Evolutionary conservation across 2,888 invertebrate species (phyloP), one percentile per base, ranked within the genome.

Genomic region (Mythimna ferrago): DNA sequence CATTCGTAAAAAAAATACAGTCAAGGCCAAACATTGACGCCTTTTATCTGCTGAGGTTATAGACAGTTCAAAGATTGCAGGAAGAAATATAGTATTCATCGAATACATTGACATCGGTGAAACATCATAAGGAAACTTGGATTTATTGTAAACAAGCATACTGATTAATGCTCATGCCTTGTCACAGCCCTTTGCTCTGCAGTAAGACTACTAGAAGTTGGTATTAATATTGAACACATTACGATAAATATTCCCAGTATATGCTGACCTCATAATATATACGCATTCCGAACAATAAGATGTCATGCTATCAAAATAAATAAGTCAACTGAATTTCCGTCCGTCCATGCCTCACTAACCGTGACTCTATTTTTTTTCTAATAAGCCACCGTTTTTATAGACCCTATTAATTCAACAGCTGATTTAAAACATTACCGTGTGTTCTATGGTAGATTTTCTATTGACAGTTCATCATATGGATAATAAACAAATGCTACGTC

Each of bases 11-110:
- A 62, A 44, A 57, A 44, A 54, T 19, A 38, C 61, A 26, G 11
- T 6, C 35, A 73, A 73, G 73, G 80, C 62, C 66, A 67, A 66
- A 67, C 66, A 67, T 51, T 60, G 66, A 35, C 53, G 66, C 38
- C 62, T 58, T 53, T 66, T 80, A 73, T 77, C 75, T 66, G 21
- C 26, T 73, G 66, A 66, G 66, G 77, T 74, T 77, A 74, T 44
- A 62, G 48, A 63, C 66, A 57, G 80, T 80, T 80, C 73, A 66
- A 53, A 56, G 53, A 71, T 54, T 54, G 54, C 38, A 61, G 32
- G n/a, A 54, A 11, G 38, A 77, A 48, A 57, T 21, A 57, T 11
- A 26, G 10, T 14, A 66, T 26, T 35, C 26, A 54, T 61, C 68
- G 21, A 38, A 38, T 19, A n/a, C 14, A 14, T 32, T 11, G 19